A percentile compares a stretch with the other conserved stretches of the same genome.
phyloP scores from a whole-genome alignment of 2,888 invertebrate genomes.

The Tetragnatha montana region DNA sequence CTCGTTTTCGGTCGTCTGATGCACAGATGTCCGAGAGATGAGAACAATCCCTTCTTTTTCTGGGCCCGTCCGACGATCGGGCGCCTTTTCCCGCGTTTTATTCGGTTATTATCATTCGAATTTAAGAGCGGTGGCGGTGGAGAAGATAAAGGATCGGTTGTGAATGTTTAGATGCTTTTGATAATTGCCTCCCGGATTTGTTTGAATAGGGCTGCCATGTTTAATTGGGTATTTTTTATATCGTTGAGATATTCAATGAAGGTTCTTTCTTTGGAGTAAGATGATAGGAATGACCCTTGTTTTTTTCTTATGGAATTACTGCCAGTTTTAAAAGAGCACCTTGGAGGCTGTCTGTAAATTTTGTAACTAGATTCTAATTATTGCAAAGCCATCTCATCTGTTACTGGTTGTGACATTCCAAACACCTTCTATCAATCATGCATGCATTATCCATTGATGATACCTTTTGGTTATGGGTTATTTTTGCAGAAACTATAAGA shows the following conservation, averaged over 20 bases:
- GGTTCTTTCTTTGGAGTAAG: too few species aligned
- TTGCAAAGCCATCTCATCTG: too few species aligned
- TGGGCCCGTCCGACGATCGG: conserved; percentile 1
- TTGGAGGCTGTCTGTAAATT: too few species aligned
- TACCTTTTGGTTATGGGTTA: too few species aligned
- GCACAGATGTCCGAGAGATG: not conserved
- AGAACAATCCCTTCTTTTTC: not conserved
- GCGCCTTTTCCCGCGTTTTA: conserved; percentile 17
- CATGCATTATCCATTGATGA: too few species aligned
- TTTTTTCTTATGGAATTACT: too few species aligned
- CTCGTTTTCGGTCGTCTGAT: not conserved
- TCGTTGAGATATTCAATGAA: not conserved
- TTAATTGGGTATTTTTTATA: not conserved
- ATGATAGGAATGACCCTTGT: too few species aligned
- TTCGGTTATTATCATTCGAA: conserved; percentile 12
- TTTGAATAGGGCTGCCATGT: not conserved
- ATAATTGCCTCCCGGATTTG: not conserved
- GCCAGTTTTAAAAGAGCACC: too few species aligned
- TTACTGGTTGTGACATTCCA: too few species aligned
- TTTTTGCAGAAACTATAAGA: too few species aligned
- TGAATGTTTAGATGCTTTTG: not conserved
- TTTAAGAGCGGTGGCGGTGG: conserved; percentile 19
- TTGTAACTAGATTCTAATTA: too few species aligned
- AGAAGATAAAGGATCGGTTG: conserved; percentile 23
- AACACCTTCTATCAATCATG: too few species aligned